Evolutionary conservation across 2,113 vertebrate species (phyloP).

Genomic region (Lophura nycthemera): DNA sequence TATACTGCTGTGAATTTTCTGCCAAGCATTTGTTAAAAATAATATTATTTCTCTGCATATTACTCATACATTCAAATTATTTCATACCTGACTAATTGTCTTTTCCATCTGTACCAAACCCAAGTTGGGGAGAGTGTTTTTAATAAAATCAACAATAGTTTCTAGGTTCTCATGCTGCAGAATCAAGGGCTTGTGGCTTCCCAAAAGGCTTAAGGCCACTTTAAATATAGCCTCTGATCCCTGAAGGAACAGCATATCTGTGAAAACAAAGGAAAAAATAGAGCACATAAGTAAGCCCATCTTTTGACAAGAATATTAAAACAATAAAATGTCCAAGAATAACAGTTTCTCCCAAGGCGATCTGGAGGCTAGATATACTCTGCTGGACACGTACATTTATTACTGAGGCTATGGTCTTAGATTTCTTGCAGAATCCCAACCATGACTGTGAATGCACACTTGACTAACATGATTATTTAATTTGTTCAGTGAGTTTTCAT

Average conservation of each 20-base stretch:
- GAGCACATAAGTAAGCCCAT: neutral
- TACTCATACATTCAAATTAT: neutral
- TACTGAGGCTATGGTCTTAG: neutral
- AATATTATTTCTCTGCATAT: neutral
- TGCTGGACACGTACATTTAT: neutral
- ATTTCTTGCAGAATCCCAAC: neutral
- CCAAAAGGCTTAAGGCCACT: constrained; percentile 91
- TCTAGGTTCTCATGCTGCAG: constrained; percentile 94
- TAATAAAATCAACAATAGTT: constrained; percentile 96
- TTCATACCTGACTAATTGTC: constrained; percentile 93
- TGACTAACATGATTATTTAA: neutral
- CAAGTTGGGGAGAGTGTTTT: constrained; percentile 91
- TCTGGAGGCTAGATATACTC: neutral
- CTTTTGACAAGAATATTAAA: constrained; percentile 21
- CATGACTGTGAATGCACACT: neutral
- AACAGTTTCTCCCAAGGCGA: neutral
- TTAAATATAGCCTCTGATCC: constrained; percentile 96
- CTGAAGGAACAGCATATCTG: constrained; percentile 95
- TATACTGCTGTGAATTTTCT: neutral
- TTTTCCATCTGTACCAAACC: constrained; percentile 97
- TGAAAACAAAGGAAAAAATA: constrained; percentile 45
- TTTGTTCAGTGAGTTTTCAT: neutral
- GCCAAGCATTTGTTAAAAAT: neutral
- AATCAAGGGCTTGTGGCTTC: constrained; percentile 94
- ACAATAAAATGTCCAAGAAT: neutral